Evolutionary conservation across 2,113 vertebrate species (phyloP).

Genomic region (Marmota monax): DNA sequence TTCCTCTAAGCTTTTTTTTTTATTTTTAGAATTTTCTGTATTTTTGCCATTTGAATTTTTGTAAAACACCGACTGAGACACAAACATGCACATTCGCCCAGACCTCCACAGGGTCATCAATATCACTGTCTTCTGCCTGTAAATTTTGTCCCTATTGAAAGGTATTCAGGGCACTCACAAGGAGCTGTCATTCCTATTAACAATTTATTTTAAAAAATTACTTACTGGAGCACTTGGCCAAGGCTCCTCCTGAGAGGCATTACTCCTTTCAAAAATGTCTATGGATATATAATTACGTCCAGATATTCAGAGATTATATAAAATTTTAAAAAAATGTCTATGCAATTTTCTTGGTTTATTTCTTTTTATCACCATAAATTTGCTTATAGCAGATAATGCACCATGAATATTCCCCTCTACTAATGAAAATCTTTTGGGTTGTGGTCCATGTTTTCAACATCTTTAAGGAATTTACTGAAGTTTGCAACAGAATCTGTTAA

Average conservation of each 20-base stretch:
- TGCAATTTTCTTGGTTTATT: background rate
- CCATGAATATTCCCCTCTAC: background rate
- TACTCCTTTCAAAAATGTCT: background rate
- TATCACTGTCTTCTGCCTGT: too few species aligned
- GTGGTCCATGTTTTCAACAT: too few species aligned
- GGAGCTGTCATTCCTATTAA: background rate
- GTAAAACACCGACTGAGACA: background rate
- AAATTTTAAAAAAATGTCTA: background rate
- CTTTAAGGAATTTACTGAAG: too few species aligned
- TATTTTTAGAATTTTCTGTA: background rate
- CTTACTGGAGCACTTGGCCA: rapidly evolving
- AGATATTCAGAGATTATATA: too few species aligned
- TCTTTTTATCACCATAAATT: background rate
- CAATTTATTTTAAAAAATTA: background rate
- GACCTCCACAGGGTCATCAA: background rate
- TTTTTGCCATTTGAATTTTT: background rate
- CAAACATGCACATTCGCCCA: background rate
- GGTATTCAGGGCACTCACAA: too few species aligned
- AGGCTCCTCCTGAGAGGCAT: background rate
- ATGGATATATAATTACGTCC: too few species aligned
- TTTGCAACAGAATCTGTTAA: background rate
- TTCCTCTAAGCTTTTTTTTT: background rate
- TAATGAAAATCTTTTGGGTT: background rate
- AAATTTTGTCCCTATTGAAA: background rate
- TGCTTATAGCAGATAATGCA: background rate